phyloP scores from a whole-genome alignment of 2,888 invertebrate species.

The Metopia argyrocephala region DNA sequence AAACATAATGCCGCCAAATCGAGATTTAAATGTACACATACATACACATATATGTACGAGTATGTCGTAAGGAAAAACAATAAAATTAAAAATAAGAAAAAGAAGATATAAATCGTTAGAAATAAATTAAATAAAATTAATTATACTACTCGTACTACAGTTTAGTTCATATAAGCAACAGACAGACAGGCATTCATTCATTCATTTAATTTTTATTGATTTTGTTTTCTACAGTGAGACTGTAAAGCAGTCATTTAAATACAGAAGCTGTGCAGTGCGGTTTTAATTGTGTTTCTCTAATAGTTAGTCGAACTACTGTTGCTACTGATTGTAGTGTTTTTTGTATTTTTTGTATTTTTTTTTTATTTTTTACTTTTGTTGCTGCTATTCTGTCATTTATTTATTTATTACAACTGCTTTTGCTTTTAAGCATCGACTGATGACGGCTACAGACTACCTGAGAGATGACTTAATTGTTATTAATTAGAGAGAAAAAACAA shows the following conservation, averaged over 20 bases:
- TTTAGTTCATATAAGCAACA: no score
- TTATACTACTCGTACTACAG: constrained; percentile 27
- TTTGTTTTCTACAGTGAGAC: background rate
- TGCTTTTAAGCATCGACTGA: background rate
- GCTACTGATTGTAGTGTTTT: constrained; percentile 26
- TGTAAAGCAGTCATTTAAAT: constrained; percentile 48
- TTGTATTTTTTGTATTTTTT: background rate
- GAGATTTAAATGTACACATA: no score
- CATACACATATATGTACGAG: no score
- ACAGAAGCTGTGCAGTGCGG: constrained; percentile 46
- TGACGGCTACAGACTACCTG: constrained; percentile 16
- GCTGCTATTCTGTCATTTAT: background rate
- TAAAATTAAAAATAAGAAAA: no score
- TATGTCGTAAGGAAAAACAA: no score
- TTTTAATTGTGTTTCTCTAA: background rate
- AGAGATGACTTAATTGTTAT: constrained; percentile 61
- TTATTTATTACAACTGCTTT: background rate
- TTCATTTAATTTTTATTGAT: background rate
- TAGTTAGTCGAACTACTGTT: background rate
- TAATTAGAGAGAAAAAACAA: constrained; percentile 57
- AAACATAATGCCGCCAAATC: no score
- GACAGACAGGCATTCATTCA: background rate
- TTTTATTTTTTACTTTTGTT: background rate
- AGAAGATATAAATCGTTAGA: constrained; percentile 43
- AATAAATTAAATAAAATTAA: constrained; percentile 54